Base-by-base conservation (phyloP, 2,888 invertebrate genomes). In the Watsonalla cultraria region DNA sequence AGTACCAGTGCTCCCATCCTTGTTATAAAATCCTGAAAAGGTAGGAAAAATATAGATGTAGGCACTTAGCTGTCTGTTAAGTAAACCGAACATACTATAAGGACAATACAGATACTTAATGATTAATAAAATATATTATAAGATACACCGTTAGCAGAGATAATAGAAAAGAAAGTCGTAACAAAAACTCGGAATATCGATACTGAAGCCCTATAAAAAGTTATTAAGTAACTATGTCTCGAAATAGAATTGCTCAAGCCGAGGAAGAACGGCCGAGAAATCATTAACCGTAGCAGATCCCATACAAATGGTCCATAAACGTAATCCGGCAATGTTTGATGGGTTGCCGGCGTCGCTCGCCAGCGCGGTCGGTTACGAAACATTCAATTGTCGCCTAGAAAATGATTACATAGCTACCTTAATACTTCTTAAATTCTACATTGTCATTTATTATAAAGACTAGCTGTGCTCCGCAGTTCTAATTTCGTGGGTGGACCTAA, bases 241-340 rank as follows among this genome's bases (percentile, higher is more conserved):
- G 68, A 70, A 79, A 82, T 77, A 78, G 76, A 74, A 73, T 78
- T 78, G 73, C 78, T 65, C 73, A 78, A 78, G 73, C 71, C 65
- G 74, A 59, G 64, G 70, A 72, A 69, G 69, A 77, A 73, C 68
- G 76, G 67, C 73, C 78, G 75, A 82, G 74, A 49, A 84, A 84
- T 84, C 83, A 83, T 85, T 82, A 85, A 82, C 76, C 83, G 81
- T 82, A 80, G 78, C 80, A 79, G 83, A 86, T 82, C 82, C 80
- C 80, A 82, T 84, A 85, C 78, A 86, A 87, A 86, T 85, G 84
- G 82, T 74, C 81, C 74, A 84, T 87, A 84, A 84, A 84, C 72
- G 76, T 86, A 85, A 86, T 86, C 86, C 81, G 80, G 84, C 84
- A 82, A 79, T 84, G 84, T 82, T 84, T 77, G 82, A 84, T 83